Percentiles rank a stretch among this genome's conserved stretches.
These are phyloP conservation scores for Uropsilus gracilis DNA, from an alignment of 2,113 vertebrate species.

Conservation along the genomic window DNA sequence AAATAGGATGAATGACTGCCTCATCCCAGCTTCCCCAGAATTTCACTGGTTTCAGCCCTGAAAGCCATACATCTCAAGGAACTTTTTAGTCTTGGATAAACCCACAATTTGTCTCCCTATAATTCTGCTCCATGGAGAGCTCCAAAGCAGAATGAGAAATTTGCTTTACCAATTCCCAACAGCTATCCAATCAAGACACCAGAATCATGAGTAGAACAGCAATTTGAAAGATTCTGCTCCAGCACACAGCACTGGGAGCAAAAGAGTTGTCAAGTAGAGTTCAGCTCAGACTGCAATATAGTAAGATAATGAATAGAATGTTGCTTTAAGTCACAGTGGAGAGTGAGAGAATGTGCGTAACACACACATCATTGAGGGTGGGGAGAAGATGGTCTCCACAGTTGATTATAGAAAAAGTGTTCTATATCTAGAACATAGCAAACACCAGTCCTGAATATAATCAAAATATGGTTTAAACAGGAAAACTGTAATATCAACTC, in stretches of 20 bases:
- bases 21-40: background rate
- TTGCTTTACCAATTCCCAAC: background rate
- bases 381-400: background rate
- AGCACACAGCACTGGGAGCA: background rate
- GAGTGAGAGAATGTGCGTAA: background rate
- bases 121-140: background rate
- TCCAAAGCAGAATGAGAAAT: background rate
- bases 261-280: background rate
- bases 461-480: background rate
- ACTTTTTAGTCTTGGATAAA: background rate
- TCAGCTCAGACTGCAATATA: background rate
- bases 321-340: background rate
- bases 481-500: background rate
- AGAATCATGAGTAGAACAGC: background rate
- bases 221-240: background rate
- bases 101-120: background rate
- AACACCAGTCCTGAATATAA: background rate
- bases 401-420: background rate
- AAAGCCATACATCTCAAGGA: background rate
- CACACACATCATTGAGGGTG: background rate
- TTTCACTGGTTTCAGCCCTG: background rate
- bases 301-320: background rate
- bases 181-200: background rate
- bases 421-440: background rate
- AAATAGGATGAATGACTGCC: fast-evolving